Evolutionary conservation across 1,140 invertebrate genomes (phyloP), one percentile per base, ranked within the genome.

Genomic region (Maniola jurtina): DNA sequence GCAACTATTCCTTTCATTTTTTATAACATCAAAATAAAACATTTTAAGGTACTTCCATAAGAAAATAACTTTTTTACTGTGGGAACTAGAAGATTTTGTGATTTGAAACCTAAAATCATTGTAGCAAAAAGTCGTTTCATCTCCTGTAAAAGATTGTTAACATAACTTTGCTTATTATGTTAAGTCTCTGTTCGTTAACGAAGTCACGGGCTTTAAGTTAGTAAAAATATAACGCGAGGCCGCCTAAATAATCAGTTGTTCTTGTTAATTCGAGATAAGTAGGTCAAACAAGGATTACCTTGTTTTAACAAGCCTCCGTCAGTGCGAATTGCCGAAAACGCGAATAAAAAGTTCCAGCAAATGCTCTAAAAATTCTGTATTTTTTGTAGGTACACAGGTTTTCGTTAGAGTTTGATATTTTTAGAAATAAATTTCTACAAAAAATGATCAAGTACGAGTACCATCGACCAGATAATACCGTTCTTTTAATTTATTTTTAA

Each of bases 211-310:
- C 13, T 3, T 9, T 15, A 25, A 4, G 33, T 16, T 16, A 50
- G 33, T 16, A n/a, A 55, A 55, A 55, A 34, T 55, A 55, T 55
- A n/a, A 34, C 52, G 10, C 13, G 25, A 55, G 25, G 11, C 52
- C 6, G 16, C 52, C 33, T 34, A 25, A 34, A 34, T 55, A 59
- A 59, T 59, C 57, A 59, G 57, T 59, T 59, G 33, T 47, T 59
- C 57, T 38, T 59, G 57, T 59, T 59, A 59, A 59, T 59, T 59
- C 57, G 5, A 45, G 57, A 45, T 45, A 47, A 59, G 57, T 59
- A 47, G 57, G 42, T 45, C 42, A 59, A 47, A 59, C 57, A 59
- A 45, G 57, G 57, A 59, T 59, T 59, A 59, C 57, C 40, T 59
- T 59, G 57, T 59, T 45, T 45, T 47, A 45, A 42, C 36, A 59